A percentile compares a stretch with the other conserved stretches of the same genome.
Conservation (phyloP, 2,888 invertebrate species). For the Ochlodes sylvanus region DNA sequence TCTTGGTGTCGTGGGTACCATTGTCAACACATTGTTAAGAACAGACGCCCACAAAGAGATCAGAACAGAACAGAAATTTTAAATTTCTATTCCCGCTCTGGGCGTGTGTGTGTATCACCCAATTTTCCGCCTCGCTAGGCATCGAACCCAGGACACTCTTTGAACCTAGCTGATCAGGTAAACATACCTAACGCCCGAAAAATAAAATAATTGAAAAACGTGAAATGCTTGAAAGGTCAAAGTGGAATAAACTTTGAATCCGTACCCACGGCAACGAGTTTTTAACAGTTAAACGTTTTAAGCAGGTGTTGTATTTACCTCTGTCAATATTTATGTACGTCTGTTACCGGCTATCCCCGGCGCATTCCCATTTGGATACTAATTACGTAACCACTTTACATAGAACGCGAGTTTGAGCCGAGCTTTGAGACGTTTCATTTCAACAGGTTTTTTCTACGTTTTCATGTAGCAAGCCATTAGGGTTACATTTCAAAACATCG, state of each 20-base stretch:
- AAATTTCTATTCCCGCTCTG: too few relatives aligned
- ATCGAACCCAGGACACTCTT: too few relatives aligned
- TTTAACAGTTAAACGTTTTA: conserved; percentile 53
- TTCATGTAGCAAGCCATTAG: neutral
- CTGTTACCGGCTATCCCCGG: conserved; percentile 29
- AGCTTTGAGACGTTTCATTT: conserved; percentile 5
- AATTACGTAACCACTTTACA: conserved; percentile 38
- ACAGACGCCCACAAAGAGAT: too few relatives aligned
- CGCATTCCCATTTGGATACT: conserved; percentile 30
- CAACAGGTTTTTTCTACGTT: neutral
- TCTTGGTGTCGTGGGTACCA: too few relatives aligned
- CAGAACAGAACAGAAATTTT: too few relatives aligned
- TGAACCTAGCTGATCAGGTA: too few relatives aligned
- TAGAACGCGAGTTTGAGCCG: conserved; percentile 4
- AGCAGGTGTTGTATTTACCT: conserved; percentile 49
- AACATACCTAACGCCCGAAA: too few relatives aligned
- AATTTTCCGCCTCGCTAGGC: too few relatives aligned
- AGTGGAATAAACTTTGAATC: conserved; percentile 35
- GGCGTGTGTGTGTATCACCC: too few relatives aligned
- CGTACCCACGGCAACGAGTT: conserved; percentile 41
- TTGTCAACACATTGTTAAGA: too few relatives aligned
- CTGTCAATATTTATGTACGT: conserved; percentile 46
- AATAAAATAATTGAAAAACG: too few relatives aligned
- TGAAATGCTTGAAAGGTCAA: conserved; percentile 10
- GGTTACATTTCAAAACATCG: neutral